These are phyloP conservation scores for Andinoacara biseriatus DNA, from an alignment of 2,113 vertebrate genomes.

Conservation along the genomic window DNA sequence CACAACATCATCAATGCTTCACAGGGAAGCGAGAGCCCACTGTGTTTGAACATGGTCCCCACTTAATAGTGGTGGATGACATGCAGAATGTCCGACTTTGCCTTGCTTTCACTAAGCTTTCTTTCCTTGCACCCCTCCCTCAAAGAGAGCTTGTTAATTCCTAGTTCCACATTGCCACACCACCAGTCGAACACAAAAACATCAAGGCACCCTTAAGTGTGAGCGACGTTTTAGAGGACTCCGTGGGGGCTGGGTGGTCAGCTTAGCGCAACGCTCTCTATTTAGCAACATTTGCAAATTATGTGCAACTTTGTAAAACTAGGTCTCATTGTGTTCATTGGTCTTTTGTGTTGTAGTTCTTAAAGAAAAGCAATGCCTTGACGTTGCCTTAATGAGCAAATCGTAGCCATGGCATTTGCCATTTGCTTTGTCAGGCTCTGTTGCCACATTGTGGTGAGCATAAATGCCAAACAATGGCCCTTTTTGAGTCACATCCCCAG, in stretches of 20 bases:
- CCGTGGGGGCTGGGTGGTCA: slow-evolving; percentile 55
- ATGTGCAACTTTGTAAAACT: slow-evolving; percentile 42
- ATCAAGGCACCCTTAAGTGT: slow-evolving; percentile 45
- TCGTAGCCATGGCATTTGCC: slow-evolving; percentile 48
- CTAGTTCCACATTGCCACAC: slow-evolving; percentile 76
- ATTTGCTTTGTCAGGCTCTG: slow-evolving; percentile 51
- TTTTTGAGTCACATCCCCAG: slow-evolving; percentile 62
- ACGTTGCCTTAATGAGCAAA: slow-evolving; percentile 58
- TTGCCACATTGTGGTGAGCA: slow-evolving; percentile 58
- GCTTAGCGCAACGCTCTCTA: slow-evolving; percentile 28
- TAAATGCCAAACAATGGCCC: slow-evolving; percentile 60
- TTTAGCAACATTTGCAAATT: slow-evolving; percentile 59
- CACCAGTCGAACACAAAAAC: slow-evolving; percentile 60
- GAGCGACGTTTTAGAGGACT: slow-evolving; percentile 25
- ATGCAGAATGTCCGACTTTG: slow-evolving; percentile 35
- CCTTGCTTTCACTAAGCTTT: slow-evolving; percentile 50
- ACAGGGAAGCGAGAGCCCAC: slow-evolving; percentile 11
- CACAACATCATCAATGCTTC: slow-evolving; percentile 36
- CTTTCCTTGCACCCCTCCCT: slow-evolving; percentile 46
- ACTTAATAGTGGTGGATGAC: slow-evolving; percentile 12
- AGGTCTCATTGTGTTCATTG: slow-evolving; percentile 45
- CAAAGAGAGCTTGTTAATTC: slow-evolving; percentile 69
- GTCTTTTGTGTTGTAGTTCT: slow-evolving; percentile 50
- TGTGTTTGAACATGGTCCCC: slow-evolving; percentile 23
- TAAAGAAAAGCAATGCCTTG: slow-evolving; percentile 45